A percentile compares a stretch with the other conserved stretches of the same genome.
These are phyloP conservation scores for Misgurnus anguillicaudatus DNA, from an alignment of 2,113 vertebrate genomes.

Conservation along the genomic window DNA sequence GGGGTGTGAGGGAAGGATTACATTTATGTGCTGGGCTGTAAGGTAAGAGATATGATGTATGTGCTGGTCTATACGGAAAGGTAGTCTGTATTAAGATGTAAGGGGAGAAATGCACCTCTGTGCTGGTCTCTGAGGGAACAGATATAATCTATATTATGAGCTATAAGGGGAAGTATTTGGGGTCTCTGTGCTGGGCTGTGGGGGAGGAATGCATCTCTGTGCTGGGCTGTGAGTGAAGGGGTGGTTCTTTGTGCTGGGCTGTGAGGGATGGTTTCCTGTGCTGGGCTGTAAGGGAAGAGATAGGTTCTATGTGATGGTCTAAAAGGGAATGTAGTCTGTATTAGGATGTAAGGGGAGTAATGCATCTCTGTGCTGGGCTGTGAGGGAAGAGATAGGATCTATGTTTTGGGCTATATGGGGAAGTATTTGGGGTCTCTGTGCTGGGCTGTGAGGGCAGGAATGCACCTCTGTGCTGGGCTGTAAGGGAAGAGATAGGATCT, in stretches of 20 bases:
- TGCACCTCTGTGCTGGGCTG: background rate
- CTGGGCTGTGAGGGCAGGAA: background rate
- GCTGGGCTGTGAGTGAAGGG: background rate
- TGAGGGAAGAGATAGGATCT: background rate
- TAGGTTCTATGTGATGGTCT: too few relatives aligned
- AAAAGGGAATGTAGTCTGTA: too few relatives aligned
- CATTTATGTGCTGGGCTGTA: too few relatives aligned
- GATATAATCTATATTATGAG: too few relatives aligned
- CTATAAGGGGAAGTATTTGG: too few relatives aligned
- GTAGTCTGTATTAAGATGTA: background rate
- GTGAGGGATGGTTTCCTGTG: background rate
- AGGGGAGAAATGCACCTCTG: background rate
- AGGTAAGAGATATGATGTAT: background rate
- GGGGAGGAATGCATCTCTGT: background rate
- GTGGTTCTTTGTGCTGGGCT: background rate
- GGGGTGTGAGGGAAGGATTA: too few relatives aligned
- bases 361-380: background rate
- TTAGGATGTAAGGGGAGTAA: too few relatives aligned
- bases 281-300: background rate
- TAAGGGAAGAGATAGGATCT: background rate
- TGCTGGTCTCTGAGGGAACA: background rate
- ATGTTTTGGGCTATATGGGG: too few relatives aligned
- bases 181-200: background rate
- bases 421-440: background rate
- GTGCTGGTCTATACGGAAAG: background rate